Evolutionary conservation across 2,888 invertebrate species (phyloP).

Genomic region (Sipha maydis): DNA sequence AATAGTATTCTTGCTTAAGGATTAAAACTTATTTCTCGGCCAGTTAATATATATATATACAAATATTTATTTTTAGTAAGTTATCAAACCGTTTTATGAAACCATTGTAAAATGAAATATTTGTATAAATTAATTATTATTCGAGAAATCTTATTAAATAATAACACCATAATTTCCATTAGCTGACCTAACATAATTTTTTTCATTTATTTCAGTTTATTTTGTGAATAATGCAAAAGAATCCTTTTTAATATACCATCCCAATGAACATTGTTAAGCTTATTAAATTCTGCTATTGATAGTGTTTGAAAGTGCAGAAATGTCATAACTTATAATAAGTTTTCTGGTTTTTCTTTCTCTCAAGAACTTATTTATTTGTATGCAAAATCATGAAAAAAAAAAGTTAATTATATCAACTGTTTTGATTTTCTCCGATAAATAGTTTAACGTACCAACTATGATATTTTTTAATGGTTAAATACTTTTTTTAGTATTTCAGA

Average conservation of each 20-base stretch:
- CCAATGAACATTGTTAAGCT: not conserved
- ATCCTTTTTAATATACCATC: not conserved
- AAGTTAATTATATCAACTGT: too few species aligned
- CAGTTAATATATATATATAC: not conserved
- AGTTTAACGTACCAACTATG: too few species aligned
- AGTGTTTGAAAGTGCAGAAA: not conserved
- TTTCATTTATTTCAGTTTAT: not conserved
- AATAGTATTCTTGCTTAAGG: not conserved
- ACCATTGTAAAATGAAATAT: not conserved
- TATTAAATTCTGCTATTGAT: not conserved
- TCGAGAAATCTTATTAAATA: not conserved
- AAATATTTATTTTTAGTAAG: not conserved
- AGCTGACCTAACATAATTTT: not conserved
- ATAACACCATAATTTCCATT: not conserved
- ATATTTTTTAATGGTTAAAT: too few species aligned
- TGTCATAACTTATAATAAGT: not conserved
- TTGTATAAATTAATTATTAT: not conserved
- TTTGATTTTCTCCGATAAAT: too few species aligned
- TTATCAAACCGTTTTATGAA: not conserved
- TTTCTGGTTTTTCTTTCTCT: not conserved
- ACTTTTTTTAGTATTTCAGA: too few species aligned
- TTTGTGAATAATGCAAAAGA: constrained; percentile 9
- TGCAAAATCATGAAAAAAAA: too few species aligned
- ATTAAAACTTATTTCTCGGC: not conserved
- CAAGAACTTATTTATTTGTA: not conserved